These are phyloP conservation scores for Sparidentex hasta DNA, from an alignment of 2,797 vertebrate genomes.

Conservation along the genomic window DNA sequence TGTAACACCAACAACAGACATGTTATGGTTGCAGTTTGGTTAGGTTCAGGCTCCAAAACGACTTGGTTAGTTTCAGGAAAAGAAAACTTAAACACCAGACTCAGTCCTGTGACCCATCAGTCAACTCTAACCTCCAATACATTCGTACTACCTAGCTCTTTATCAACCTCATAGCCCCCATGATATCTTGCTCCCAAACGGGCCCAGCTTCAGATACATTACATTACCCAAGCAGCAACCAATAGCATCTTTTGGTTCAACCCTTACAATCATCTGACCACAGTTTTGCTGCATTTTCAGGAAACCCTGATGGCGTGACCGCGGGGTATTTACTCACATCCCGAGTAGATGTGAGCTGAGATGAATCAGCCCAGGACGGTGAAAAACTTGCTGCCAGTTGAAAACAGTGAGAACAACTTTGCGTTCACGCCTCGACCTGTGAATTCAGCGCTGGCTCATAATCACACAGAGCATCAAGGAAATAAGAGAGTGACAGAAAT, in stretches of 20 bases:
- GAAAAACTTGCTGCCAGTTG: neutral
- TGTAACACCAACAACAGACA: no score
- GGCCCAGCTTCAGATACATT: neutral
- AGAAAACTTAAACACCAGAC: no score
- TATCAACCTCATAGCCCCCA: no score
- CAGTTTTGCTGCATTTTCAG: neutral
- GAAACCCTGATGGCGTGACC: neutral
- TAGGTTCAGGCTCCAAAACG: no score
- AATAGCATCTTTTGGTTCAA: neutral
- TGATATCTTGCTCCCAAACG: no score
- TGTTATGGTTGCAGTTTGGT: no score
- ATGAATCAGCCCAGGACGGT: neutral
- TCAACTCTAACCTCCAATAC: no score
- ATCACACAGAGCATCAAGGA: neutral
- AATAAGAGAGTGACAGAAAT: neutral
- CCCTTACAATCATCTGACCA: neutral
- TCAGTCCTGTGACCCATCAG: no score
- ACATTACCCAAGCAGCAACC: constrained; percentile 15
- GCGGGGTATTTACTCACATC: neutral
- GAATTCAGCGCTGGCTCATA: constrained; percentile 9
- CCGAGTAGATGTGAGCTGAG: neutral
- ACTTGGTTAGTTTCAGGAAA: no score
- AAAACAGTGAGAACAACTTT: neutral
- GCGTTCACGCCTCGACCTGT: neutral
- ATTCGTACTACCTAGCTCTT: no score